These are phyloP conservation scores for Clinocottus analis DNA, from an alignment of 2,113 vertebrate genomes.

Conservation along the genomic window DNA sequence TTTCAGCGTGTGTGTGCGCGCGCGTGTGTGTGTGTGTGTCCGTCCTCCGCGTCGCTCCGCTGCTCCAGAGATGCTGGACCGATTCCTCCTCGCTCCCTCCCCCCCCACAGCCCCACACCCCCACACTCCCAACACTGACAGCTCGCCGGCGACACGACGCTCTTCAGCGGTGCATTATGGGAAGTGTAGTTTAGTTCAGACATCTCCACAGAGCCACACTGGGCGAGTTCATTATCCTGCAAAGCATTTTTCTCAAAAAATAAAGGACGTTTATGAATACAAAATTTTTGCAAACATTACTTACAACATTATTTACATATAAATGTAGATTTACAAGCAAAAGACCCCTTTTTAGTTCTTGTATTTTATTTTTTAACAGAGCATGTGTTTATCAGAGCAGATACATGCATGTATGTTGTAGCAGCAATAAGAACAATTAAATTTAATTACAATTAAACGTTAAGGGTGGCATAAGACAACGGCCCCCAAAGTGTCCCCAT, in stretches of 20 bases:
- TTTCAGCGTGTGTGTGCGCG: conserved; percentile 54
- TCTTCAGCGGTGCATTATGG: conserved; percentile 65
- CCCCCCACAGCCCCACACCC: neutral
- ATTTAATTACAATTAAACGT: neutral
- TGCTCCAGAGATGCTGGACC: conserved; percentile 78
- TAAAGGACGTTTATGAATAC: too few relatives aligned
- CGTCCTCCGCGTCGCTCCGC: conserved; percentile 58
- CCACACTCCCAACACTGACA: conserved; percentile 61
- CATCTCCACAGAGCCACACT: too few relatives aligned
- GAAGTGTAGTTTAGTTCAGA: conserved; percentile 62
- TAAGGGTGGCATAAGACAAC: too few relatives aligned
- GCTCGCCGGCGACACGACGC: conserved; percentile 66
- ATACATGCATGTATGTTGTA: too few relatives aligned
- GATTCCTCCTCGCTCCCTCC: conserved; percentile 41
- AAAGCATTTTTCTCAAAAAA: neutral
- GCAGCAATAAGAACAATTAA: neutral
- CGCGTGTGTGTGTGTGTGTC: conserved; percentile 49
- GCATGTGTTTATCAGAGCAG: too few relatives aligned
- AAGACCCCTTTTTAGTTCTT: too few relatives aligned
- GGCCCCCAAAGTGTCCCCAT: neutral
- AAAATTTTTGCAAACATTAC: too few relatives aligned
- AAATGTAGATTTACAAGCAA: too few relatives aligned
- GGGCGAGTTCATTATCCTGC: too few relatives aligned
- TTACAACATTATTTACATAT: too few relatives aligned
- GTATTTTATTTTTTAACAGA: too few relatives aligned